A percentile compares a stretch with the other conserved stretches of the same genome.
These are phyloP conservation scores for Pterois miles DNA, from an alignment of 2,797 vertebrate genomes.

Conservation along the genomic window DNA sequence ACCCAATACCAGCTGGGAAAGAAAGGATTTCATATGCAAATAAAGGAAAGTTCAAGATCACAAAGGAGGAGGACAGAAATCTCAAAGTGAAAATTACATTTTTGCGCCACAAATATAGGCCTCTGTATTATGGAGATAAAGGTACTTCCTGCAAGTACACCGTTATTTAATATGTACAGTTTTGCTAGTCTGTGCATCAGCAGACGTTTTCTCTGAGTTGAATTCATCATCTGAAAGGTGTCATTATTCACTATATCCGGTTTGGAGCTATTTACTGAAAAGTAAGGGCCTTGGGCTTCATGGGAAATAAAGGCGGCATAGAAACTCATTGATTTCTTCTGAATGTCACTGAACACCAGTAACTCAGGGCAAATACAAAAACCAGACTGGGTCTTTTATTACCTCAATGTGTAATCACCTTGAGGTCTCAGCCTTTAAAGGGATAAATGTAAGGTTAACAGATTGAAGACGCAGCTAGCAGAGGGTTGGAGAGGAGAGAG, in stretches of 20 bases:
- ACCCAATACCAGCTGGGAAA: too few relatives aligned
- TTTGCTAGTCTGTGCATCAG: neutral
- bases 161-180: neutral
- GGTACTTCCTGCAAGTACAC: neutral
- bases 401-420: neutral
- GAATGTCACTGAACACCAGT: neutral
- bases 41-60: neutral
- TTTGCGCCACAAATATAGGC: neutral
- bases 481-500: neutral
- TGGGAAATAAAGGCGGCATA: constrained; percentile 9
- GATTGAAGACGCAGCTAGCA: constrained; percentile 7
- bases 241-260: constrained; percentile 1
- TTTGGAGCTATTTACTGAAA: constrained; percentile 1
- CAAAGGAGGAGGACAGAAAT: too few relatives aligned
- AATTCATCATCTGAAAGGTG: neutral
- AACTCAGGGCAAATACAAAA: constrained; percentile 3
- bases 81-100: neutral
- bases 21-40: neutral
- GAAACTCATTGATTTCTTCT: constrained; percentile 20
- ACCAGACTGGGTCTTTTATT: neutral
- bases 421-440: neutral
- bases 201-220: constrained; percentile 2
- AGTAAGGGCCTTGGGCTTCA: constrained; percentile 12
- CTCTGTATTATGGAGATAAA: neutral
- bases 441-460: constrained; percentile 7